Base-by-base conservation (phyloP, 2,888 invertebrate genomes). In the Drosophila pseudotalamancana region DNA sequence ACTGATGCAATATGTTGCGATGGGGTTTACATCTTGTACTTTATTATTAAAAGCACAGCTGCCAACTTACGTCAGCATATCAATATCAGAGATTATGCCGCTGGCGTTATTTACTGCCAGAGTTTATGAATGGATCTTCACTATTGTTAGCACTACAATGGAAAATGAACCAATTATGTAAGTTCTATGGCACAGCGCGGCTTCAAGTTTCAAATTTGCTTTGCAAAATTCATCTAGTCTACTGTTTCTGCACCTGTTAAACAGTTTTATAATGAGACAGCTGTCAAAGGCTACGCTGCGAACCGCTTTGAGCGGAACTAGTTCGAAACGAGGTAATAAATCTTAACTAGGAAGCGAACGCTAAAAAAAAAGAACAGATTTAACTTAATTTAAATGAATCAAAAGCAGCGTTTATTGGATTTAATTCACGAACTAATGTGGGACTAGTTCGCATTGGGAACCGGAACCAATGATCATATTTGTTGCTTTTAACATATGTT, bases 31-130 rank as follows among this genome's bases (percentile, higher is more conserved):
- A 56, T 19, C 56, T 6, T 8, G 9, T 8, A 25, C 23, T 40
- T 25, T 35, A 43, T 43, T 3, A 25, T 16, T 16, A 16, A 34
- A 25, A 34, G n/a, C 25, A 35, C 25, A 48, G 48, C 48, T 35
- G 48, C 35, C 35, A 25, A 42, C 42, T 56, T 63, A 70, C 64
- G 51, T 48, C 69, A 68, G 56, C 56, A 63, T 48, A 55, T 68
- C 48, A 68, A 69, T 57, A 56, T 69, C 67, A 68, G 40, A 29
- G 40, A 29, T 48, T 43, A 48, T 43, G 39, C 42, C 46, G 68
- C 42, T 29, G 37, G 18, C 56, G 31, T 43, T 64, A 12, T 51
- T 51, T 31, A 32, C 32, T 27, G 48, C 27, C 34, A 19, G 32
- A 9, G 19, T 32, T 56, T 48, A 43, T 23, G 37, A 49, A 56